These are phyloP conservation scores for Amblyornis subalaris DNA, from an alignment of 2,113 vertebrate genomes.

Conservation along the genomic window DNA sequence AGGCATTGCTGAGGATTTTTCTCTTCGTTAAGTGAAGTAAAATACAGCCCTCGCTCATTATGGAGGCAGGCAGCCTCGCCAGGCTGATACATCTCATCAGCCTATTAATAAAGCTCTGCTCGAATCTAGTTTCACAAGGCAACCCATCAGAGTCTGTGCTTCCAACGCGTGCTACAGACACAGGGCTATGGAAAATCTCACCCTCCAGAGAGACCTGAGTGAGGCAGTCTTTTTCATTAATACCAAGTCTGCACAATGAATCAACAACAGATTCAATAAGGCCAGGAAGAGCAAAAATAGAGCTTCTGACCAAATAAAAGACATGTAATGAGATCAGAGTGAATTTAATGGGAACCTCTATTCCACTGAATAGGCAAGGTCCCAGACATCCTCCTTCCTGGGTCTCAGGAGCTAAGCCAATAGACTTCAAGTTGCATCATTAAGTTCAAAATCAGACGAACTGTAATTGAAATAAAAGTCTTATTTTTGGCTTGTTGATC, in stretches of 20 bases:
- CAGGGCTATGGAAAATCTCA: conserved; percentile 46
- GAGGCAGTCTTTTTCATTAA: conserved; percentile 45
- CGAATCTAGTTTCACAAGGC: conserved; percentile 52
- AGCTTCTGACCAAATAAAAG: conserved; percentile 55
- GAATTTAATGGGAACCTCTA: conserved; percentile 45
- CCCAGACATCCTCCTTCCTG: conserved; percentile 47
- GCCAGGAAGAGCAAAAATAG: conserved; percentile 58
- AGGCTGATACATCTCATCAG: conserved; percentile 61
- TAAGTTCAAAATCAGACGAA: conserved; percentile 62
- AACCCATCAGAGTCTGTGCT: conserved; percentile 43
- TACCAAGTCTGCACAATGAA: conserved; percentile 52
- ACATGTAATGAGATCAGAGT: conserved; percentile 37
- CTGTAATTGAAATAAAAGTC: conserved; percentile 61
- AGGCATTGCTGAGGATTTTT: conserved; percentile 53
- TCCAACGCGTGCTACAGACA: conserved; percentile 12
- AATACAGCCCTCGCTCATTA: conserved; percentile 53
- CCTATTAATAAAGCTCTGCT: conserved; percentile 59
- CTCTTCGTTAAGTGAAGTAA: conserved; percentile 49
- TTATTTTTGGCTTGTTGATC: conserved; percentile 55
- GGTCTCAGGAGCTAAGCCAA: conserved; percentile 53
- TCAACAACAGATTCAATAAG: conserved; percentile 68
- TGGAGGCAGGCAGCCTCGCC: conserved; percentile 51
- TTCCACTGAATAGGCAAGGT: conserved; percentile 48
- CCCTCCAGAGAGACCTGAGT: conserved; percentile 37
- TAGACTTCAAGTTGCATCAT: conserved; percentile 65